These are phyloP conservation scores for Puffinus mauretanicus DNA, from an alignment of 2,113 vertebrate genomes.

Conservation along the genomic window DNA sequence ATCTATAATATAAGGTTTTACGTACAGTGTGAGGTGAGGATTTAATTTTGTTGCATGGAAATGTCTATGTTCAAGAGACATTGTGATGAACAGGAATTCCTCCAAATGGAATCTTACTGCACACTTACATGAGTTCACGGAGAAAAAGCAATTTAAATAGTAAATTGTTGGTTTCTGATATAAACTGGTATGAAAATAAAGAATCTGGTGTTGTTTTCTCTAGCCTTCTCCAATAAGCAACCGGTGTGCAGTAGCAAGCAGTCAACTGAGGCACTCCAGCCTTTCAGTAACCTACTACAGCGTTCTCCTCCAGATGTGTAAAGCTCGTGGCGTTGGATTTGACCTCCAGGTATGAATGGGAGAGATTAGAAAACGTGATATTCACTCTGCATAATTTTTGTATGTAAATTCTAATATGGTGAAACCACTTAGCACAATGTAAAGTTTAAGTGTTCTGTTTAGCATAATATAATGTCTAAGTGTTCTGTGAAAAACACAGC, in stretches of 20 bases:
- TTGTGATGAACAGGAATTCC: not conserved
- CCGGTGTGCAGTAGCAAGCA: slow-evolving; percentile 77
- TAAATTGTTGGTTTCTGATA: not conserved
- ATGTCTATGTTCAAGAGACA: not conserved
- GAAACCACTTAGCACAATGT: not conserved
- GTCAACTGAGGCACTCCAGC: slow-evolving; percentile 77
- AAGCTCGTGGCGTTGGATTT: slow-evolving; percentile 81
- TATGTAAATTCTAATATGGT: not conserved
- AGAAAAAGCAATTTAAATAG: not conserved
- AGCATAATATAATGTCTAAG: not conserved
- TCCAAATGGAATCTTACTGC: not conserved
- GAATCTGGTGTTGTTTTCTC: not conserved
- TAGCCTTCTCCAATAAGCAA: slow-evolving; percentile 9
- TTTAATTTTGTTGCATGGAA: not conserved
- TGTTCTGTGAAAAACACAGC: not conserved
- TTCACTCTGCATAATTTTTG: not conserved
- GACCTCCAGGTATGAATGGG: slow-evolving; percentile 78
- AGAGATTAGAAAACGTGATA: not conserved
- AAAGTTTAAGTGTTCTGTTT: not conserved
- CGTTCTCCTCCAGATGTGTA: slow-evolving; percentile 82
- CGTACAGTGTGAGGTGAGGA: not conserved
- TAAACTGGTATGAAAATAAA: not conserved
- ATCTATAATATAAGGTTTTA: accelerated
- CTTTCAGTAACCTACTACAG: slow-evolving; percentile 79
- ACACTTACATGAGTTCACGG: not conserved